Conservation (phyloP, 2,113 vertebrate genomes). For the Pavo muticus region DNA sequence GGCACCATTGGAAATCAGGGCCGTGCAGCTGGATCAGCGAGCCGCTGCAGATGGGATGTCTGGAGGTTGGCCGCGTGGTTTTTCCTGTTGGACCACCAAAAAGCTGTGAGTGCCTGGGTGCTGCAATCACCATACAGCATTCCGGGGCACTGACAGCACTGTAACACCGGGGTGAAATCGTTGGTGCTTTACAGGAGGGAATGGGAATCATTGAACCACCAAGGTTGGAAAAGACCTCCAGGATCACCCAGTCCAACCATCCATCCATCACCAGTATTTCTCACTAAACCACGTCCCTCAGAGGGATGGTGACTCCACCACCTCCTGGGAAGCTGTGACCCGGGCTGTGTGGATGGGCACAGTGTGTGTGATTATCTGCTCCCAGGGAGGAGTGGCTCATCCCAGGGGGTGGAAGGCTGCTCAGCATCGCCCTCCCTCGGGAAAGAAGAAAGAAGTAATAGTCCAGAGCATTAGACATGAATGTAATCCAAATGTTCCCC, state of each 20-base stretch:
- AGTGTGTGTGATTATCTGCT: not conserved
- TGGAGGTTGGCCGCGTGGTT: not conserved
- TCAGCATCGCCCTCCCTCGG: not conserved
- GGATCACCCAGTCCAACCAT: too few relatives aligned
- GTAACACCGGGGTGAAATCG: too few relatives aligned
- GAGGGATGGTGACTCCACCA: too few relatives aligned
- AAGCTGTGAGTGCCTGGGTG: not conserved
- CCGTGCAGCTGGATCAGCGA: not conserved
- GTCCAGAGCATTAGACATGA: not conserved
- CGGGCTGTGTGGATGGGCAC: not conserved
- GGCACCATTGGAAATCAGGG: not conserved
- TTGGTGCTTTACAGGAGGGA: too few relatives aligned
- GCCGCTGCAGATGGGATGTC: not conserved
- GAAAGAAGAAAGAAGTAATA: not conserved
- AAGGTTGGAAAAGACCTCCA: too few relatives aligned
- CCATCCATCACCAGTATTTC: too few relatives aligned
- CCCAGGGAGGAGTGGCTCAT: not conserved
- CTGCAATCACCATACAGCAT: too few relatives aligned
- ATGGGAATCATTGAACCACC: too few relatives aligned
- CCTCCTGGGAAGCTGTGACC: too few relatives aligned
- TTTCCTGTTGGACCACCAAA: not conserved
- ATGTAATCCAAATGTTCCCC: constrained; percentile 17
- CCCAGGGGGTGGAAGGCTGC: constrained; percentile 23
- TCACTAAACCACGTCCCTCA: too few relatives aligned
- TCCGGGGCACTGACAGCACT: too few relatives aligned